A percentile compares a stretch with the other conserved stretches of the same genome.
These are phyloP conservation scores for Sander lucioperca DNA, from an alignment of 2,113 vertebrate species.

Conservation along the genomic window DNA sequence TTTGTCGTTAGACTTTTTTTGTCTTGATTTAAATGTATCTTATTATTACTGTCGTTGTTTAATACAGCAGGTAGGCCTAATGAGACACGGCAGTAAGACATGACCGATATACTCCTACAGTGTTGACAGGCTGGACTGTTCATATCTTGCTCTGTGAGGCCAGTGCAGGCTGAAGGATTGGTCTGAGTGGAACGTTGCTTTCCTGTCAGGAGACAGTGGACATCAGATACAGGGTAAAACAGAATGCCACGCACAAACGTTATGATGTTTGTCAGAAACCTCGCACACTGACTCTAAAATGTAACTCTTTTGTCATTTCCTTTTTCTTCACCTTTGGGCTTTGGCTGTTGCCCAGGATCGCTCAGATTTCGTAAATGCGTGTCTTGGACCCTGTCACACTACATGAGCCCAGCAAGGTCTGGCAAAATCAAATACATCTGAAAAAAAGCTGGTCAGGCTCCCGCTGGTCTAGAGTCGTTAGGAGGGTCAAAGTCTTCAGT, in stretches of 20 bases:
- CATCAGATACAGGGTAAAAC: neutral
- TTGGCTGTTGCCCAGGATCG: neutral
- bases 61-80: neutral
- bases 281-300: neutral
- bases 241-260: neutral
- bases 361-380: slow-evolving; percentile 28
- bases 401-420: neutral
- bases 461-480: neutral
- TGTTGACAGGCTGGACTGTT: neutral
- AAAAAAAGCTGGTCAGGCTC: slow-evolving; percentile 23
- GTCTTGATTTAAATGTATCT: neutral
- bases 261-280: slow-evolving; percentile 1
- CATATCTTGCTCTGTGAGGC: neutral
- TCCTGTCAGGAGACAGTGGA: slow-evolving; percentile 6
- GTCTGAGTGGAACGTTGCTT: neutral
- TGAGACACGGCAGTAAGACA: neutral
- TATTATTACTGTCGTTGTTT: neutral
- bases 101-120: neutral
- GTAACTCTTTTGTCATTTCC: slow-evolving; percentile 21
- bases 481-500: slow-evolving; percentile 2
- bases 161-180: neutral
- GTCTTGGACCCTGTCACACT: neutral
- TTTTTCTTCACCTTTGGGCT: slow-evolving; percentile 27
- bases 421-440: slow-evolving; percentile 7
- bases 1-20: slow-evolving; percentile 16